These are phyloP conservation scores for Plotosus lineatus DNA, from an alignment of 2,113 vertebrate species.

Conservation along the genomic window DNA sequence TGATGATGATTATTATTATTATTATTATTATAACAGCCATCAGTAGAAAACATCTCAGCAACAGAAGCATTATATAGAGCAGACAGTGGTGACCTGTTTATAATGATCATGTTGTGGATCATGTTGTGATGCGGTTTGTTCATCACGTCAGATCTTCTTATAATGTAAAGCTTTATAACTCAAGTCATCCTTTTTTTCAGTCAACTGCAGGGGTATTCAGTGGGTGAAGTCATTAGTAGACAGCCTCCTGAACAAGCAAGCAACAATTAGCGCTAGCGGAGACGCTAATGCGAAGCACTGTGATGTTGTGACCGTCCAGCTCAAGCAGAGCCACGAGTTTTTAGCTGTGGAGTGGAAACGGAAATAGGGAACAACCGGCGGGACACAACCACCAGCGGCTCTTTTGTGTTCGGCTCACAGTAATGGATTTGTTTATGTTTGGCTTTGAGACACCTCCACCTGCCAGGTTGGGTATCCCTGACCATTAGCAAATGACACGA, in stretches of 20 bases:
- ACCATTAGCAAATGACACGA: constrained; percentile 74
- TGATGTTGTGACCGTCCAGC: neutral
- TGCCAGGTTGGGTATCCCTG: constrained; percentile 67
- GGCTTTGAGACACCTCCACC: constrained; percentile 46
- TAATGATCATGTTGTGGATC: too few relatives aligned
- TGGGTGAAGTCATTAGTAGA: constrained; percentile 9
- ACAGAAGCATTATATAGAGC: neutral
- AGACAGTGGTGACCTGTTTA: neutral
- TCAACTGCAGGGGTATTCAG: constrained; percentile 10
- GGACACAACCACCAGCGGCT: neutral
- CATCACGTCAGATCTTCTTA: neutral
- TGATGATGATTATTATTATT: too few relatives aligned
- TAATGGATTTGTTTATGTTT: constrained; percentile 60
- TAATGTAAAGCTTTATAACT: neutral
- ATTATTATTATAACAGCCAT: too few relatives aligned
- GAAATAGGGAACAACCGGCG: neutral
- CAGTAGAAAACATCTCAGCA: neutral
- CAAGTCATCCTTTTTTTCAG: neutral
- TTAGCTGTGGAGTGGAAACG: neutral
- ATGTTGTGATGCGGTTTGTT: too few relatives aligned
- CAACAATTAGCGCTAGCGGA: constrained; percentile 24
- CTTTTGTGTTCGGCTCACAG: constrained; percentile 27
- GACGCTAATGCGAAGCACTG: constrained; percentile 1
- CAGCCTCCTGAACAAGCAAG: constrained; percentile 20
- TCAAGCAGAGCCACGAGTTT: neutral